Percentiles rank a stretch among this genome's conserved stretches.
These are phyloP conservation scores for Pristiophorus japonicus DNA, from an alignment of 2,113 vertebrate genomes.

Conservation along the genomic window DNA sequence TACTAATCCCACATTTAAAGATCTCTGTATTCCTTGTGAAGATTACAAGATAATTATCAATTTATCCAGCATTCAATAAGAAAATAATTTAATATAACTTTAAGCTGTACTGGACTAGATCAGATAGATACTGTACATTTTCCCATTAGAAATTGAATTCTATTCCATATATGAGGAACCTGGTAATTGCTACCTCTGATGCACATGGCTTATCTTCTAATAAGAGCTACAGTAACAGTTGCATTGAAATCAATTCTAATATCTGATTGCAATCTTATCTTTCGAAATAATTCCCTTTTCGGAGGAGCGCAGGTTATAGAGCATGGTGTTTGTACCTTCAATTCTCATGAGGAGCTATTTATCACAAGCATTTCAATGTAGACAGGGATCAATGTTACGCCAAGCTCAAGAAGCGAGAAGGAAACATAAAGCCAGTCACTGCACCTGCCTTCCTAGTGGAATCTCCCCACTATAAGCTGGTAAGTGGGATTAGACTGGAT, in stretches of 20 bases:
- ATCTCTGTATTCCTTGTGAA: background rate
- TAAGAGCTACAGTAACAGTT: background rate
- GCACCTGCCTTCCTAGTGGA: background rate
- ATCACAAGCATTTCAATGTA: background rate
- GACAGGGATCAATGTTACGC: background rate
- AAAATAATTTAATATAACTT: background rate
- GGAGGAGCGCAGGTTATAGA: background rate
- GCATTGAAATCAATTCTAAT: background rate
- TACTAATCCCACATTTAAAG: background rate
- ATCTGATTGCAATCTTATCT: background rate
- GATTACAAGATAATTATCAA: background rate
- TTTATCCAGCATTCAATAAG: background rate
- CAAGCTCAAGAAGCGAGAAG: background rate
- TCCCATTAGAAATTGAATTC: background rate
- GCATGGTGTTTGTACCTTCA: background rate
- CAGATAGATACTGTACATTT: background rate
- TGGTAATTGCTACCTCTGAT: background rate
- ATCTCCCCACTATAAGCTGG: background rate
- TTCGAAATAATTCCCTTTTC: background rate
- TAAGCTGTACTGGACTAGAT: background rate
- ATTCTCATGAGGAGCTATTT: background rate
- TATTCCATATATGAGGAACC: background rate
- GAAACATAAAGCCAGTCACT: background rate
- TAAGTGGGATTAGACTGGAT: too few relatives aligned
- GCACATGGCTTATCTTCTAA: background rate